These are phyloP conservation scores for Heterodera carotae DNA, from an alignment of 1,140 invertebrate species.

Conservation along the genomic window DNA sequence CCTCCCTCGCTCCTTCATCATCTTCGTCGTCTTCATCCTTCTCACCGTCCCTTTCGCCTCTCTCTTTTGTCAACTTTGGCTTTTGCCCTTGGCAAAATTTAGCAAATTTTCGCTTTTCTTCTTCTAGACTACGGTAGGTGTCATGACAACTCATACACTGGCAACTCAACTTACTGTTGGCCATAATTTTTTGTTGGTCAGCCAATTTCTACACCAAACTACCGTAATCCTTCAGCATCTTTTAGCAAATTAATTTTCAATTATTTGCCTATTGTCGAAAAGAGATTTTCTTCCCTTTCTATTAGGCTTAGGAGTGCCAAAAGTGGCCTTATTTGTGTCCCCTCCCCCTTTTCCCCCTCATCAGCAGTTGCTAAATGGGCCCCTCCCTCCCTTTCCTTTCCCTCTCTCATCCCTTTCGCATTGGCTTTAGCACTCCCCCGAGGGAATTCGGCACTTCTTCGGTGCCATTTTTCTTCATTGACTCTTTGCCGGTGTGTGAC, in stretches of 20 bases:
- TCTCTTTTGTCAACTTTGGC: neutral
- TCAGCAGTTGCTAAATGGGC: neutral
- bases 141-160: too few relatives aligned
- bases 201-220: neutral
- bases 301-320: neutral
- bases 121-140: too few relatives aligned
- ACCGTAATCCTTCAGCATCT: neutral
- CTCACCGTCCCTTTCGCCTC: too few relatives aligned
- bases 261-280: neutral
- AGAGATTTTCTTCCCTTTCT: neutral
- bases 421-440: neutral
- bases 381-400: too few relatives aligned
- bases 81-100: neutral
- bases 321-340: too few relatives aligned
- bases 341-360: too few relatives aligned
- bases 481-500: neutral
- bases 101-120: neutral
- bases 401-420: too few relatives aligned
- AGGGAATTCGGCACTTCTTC: neutral
- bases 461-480: neutral
- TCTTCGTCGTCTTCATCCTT: too few relatives aligned
- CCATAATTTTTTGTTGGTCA: too few relatives aligned
- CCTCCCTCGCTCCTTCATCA: too few relatives aligned
- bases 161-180: too few relatives aligned
- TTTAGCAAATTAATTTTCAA: neutral